Base-by-base conservation (phyloP, 2,888 invertebrate genomes). In the Rhagonycha fulva region DNA sequence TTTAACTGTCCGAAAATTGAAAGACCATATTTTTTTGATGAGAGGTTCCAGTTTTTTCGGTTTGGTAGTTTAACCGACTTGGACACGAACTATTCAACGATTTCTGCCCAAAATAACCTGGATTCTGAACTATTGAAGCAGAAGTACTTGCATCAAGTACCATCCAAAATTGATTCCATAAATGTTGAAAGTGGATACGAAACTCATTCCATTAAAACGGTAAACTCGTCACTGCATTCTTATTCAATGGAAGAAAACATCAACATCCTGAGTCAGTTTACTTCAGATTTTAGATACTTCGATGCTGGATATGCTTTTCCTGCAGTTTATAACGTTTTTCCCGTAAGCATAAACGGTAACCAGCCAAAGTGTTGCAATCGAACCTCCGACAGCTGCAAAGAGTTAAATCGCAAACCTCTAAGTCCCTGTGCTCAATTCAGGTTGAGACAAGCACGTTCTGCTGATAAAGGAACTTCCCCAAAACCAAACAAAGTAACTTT, bases 181-280 rank as follows among this genome's bases (percentile, higher is more conserved):
- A 66, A 62, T 60, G 14, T 72, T 3, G 82, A 82, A 72, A 82
- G 82, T 66, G 82, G 82, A 11, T 82, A 82, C 68, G 82, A 79
- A 61, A 81, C 79, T 60, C 76, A 73, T n/a, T 80, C 76, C 10
- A 78, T 70, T 23, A 71, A 71, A 47, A 66, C 30, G 9, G 14
- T 0, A 19, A 63, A 24, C 10, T 62, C 61, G 9, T 9, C 26
- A 5, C 11, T 60, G 9, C 63, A 47, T 0, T 66, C 32, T 24
- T 14, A 14, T 26, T 30, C 14, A 19, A 19, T 32, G n/a, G 63
- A 71, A 63, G 11, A 47, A 32, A 63, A 63, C 4, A 30, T 71
- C 11, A 63, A 63, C 4, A 30, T 71, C 11, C 30, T 71, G 9
- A 30, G 66, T n/a, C 12, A 10, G 5, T 63, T 47, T 24, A 71